These are phyloP conservation scores for Myrmecophaga tridactyla DNA, from an alignment of 2,113 vertebrate species.

Conservation along the genomic window DNA sequence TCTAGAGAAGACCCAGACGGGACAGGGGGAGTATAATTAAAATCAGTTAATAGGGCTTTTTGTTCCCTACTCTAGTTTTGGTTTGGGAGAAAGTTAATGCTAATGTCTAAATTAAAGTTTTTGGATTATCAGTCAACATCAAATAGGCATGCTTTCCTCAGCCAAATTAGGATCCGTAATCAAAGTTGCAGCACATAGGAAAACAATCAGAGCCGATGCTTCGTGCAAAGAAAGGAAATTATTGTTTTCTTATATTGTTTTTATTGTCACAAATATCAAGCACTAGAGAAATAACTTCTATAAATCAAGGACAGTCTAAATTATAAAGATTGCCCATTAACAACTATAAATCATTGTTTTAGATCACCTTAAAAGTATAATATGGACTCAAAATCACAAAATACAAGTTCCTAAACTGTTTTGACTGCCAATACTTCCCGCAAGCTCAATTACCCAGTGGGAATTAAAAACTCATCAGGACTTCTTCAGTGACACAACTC, in stretches of 20 bases:
- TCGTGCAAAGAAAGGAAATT: neutral
- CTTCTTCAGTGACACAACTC: neutral
- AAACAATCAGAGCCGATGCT: neutral
- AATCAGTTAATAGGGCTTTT: neutral
- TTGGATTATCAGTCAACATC: neutral
- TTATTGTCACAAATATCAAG: conserved; percentile 34
- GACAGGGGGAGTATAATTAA: neutral
- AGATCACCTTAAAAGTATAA: neutral
- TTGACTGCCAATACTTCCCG: conserved; percentile 23
- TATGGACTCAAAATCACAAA: conserved; percentile 36
- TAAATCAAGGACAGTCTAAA: neutral
- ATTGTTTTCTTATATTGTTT: neutral
- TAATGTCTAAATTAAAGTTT: conserved; percentile 1
- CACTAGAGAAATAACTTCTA: neutral
- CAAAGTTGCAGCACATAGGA: neutral
- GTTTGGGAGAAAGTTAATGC: neutral
- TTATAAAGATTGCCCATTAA: neutral
- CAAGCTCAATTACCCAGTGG: neutral
- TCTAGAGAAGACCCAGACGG: neutral
- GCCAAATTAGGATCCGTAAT: neutral
- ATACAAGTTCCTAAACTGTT: neutral
- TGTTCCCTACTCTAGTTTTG: neutral
- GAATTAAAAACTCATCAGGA: conserved; percentile 33
- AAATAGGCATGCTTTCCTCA: neutral
- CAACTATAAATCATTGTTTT: conserved; percentile 30